These are phyloP conservation scores for Chydorus sphaericus DNA, from an alignment of 2,888 invertebrate genomes.

Conservation along the genomic window DNA sequence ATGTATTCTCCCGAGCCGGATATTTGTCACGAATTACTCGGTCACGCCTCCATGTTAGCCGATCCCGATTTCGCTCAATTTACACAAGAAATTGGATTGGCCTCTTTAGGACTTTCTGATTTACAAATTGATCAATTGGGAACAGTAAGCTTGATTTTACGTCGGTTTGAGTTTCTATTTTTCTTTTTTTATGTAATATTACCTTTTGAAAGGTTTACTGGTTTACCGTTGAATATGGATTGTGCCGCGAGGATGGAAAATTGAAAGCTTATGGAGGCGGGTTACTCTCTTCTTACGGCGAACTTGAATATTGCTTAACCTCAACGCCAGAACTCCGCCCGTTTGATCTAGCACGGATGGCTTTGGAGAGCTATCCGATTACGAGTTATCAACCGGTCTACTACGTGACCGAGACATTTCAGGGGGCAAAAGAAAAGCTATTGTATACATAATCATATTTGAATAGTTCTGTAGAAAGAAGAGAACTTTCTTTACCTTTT, in stretches of 20 bases:
- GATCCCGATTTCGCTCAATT: constrained; percentile 94
- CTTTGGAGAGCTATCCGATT: constrained; percentile 86
- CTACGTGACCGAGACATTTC: constrained; percentile 88
- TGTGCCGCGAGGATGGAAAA: constrained; percentile 81
- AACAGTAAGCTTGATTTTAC: constrained; percentile 53
- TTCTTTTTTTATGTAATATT: constrained; percentile 2
- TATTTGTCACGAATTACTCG: constrained; percentile 87
- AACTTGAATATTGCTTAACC: constrained; percentile 80
- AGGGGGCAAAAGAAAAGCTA: constrained; percentile 90
- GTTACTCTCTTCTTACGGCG: constrained; percentile 87
- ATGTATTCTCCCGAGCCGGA: constrained; percentile 98
- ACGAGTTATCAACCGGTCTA: constrained; percentile 95
- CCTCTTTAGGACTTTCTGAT: constrained; percentile 91
- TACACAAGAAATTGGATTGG: constrained; percentile 91
- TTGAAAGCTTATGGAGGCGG: constrained; percentile 93
- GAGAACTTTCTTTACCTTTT: not conserved
- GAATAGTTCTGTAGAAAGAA: not conserved
- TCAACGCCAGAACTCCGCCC: constrained; percentile 66
- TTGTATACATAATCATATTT: constrained; percentile 52
- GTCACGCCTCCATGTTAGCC: constrained; percentile 90
- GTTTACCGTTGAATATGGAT: constrained; percentile 97
- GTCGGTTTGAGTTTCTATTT: too few species aligned
- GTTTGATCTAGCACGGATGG: constrained; percentile 80
- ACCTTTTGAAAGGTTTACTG: constrained; percentile 70
- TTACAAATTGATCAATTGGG: constrained; percentile 93